phyloP scores from a whole-genome alignment of 1,140 invertebrate species.

The Drosophila subpulchrella region DNA sequence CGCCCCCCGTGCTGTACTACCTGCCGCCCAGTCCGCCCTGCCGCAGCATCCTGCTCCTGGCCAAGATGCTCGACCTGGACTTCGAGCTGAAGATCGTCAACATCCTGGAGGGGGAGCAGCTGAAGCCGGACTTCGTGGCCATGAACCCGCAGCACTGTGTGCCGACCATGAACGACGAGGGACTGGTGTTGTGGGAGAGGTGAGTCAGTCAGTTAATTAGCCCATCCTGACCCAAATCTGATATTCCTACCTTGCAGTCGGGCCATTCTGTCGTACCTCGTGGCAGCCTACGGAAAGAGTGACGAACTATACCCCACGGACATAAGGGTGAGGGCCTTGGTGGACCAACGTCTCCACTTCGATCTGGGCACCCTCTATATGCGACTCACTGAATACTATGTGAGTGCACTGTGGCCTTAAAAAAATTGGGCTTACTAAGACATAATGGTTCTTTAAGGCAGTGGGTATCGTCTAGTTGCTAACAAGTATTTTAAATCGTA shows the following conservation, averaged over 20 bases:
- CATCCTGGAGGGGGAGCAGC: constrained; percentile 85
- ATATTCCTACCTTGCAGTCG: constrained; percentile 85
- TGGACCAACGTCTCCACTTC: constrained; percentile 90
- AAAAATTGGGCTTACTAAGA: no score
- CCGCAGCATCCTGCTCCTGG: constrained; percentile 85
- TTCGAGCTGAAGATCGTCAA: constrained; percentile 86
- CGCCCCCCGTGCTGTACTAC: constrained; percentile 87
- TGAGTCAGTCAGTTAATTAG: constrained; percentile 29
- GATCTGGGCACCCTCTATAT: constrained; percentile 89
- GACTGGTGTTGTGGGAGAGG: constrained; percentile 88
- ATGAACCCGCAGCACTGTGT: constrained; percentile 89
- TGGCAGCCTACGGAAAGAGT: constrained; percentile 89
- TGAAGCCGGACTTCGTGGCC: constrained; percentile 85
- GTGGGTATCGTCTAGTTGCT: no score
- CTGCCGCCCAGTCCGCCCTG: constrained; percentile 86
- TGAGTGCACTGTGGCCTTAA: constrained; percentile 63
- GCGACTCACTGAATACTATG: constrained; percentile 85
- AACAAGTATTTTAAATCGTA: no score
- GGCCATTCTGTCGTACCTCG: constrained; percentile 90
- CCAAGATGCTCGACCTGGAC: constrained; percentile 86
- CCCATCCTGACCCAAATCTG: no score
- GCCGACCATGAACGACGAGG: constrained; percentile 89
- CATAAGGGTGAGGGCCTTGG: constrained; percentile 87
- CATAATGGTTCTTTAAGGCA: no score
- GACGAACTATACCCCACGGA: constrained; percentile 89